These are phyloP conservation scores for Athene noctua DNA, from an alignment of 2,113 vertebrate species.

Conservation along the genomic window DNA sequence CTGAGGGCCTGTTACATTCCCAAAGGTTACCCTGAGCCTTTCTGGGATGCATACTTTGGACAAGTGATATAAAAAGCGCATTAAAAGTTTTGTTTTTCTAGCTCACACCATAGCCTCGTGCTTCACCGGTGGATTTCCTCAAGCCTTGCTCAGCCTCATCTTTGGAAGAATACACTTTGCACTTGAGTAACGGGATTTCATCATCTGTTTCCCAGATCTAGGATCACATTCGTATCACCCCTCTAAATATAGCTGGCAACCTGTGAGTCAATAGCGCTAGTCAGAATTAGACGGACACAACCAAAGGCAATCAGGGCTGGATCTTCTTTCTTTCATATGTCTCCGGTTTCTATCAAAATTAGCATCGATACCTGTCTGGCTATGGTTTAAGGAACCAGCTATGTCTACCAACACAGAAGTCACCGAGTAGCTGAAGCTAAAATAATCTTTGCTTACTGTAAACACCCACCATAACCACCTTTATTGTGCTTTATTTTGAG, in stretches of 20 bases:
- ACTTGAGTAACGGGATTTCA: background rate
- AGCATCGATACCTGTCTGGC: background rate
- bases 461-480: background rate
- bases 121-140: background rate
- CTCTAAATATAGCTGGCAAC: background rate
- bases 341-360: background rate
- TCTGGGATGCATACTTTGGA: background rate
- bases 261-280: accelerated
- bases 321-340: accelerated
- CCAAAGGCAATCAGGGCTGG: background rate
- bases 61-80: accelerated
- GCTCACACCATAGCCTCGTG: accelerated
- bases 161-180: accelerated
- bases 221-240: background rate
- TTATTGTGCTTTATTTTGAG: background rate
- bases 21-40: background rate
- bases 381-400: background rate
- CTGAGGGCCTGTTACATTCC: background rate
- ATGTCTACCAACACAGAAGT: background rate
- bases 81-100: background rate
- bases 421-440: background rate
- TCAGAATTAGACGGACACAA: accelerated
- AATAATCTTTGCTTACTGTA: background rate
- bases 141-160: background rate
- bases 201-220: background rate